Conservation (phyloP, 2,888 invertebrate genomes). For the Monoplex corrugatus region DNA sequence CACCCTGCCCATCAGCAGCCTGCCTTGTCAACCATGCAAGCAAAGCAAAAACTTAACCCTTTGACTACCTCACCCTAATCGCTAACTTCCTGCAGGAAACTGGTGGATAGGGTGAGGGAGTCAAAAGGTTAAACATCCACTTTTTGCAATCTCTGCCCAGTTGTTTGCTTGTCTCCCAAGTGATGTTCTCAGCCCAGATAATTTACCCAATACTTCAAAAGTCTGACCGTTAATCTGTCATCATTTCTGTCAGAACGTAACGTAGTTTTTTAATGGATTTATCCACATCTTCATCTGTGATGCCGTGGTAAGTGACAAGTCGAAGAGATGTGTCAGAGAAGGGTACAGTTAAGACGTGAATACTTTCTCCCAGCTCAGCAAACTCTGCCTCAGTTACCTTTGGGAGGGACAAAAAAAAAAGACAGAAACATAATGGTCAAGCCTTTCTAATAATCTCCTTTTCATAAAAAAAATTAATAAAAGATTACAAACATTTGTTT, state of each 20-base stretch:
- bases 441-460: neutral
- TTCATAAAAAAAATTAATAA: too few species aligned
- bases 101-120: too few species aligned
- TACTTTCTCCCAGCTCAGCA: constrained; percentile 59
- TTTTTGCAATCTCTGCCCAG: neutral
- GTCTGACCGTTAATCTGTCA: neutral
- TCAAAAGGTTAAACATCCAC: neutral
- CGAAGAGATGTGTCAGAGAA: constrained; percentile 63
- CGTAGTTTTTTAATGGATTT: constrained; percentile 66
- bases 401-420: constrained; percentile 43
- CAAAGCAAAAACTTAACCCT: too few species aligned
- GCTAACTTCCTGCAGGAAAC: too few species aligned
- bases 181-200: too few species aligned
- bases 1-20: too few species aligned
- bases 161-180: too few species aligned
- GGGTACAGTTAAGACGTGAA: constrained; percentile 59
- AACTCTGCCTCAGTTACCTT: constrained; percentile 70
- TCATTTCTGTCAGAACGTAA: constrained; percentile 64
- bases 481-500: neutral
- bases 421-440: neutral
- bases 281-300: constrained; percentile 61
- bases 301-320: constrained; percentile 69
- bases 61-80: too few species aligned
- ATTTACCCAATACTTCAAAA: neutral
- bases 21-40: too few species aligned